Percentiles rank a stretch among this genome's conserved stretches.
These are phyloP conservation scores for Nothobranchius kuhntae DNA, from an alignment of 2,113 vertebrate genomes.

Conservation along the genomic window DNA sequence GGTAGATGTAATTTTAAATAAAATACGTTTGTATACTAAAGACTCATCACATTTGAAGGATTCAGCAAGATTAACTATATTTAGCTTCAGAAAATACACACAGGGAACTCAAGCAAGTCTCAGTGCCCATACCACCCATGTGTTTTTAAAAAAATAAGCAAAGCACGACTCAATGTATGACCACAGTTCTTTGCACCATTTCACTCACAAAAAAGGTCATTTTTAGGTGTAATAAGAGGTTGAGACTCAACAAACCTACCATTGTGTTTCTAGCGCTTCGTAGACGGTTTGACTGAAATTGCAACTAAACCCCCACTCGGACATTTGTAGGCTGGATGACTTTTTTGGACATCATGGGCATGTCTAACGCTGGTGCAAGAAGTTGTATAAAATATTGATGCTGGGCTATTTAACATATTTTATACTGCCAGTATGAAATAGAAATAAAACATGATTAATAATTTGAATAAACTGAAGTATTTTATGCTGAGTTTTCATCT, in stretches of 20 bases:
- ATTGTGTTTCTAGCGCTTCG: conserved; percentile 41
- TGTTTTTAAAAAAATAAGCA: conserved; percentile 12
- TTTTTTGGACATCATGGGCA: no score
- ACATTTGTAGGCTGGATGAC: no score
- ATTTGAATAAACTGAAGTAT: no score
- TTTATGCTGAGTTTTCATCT: no score
- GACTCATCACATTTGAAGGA: no score
- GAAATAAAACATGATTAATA: no score
- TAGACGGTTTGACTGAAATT: conserved; percentile 40
- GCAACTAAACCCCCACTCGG: background rate
- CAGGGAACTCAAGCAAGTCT: background rate
- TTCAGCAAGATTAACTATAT: background rate
- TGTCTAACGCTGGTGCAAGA: no score
- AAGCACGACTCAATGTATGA: conserved; percentile 37
- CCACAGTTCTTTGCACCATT: conserved; percentile 38
- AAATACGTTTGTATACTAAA: no score
- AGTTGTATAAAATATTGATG: no score
- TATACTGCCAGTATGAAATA: no score
- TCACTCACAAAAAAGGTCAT: conserved; percentile 41
- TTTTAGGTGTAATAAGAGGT: conserved; percentile 68
- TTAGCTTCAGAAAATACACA: conserved; percentile 4
- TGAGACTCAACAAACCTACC: conserved; percentile 52
- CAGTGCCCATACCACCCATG: conserved; percentile 3
- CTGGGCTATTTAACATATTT: no score
- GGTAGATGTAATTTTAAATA: no score